phyloP scores from a whole-genome alignment of 2,797 vertebrate genomes.

The Steatocranus sp. region DNA sequence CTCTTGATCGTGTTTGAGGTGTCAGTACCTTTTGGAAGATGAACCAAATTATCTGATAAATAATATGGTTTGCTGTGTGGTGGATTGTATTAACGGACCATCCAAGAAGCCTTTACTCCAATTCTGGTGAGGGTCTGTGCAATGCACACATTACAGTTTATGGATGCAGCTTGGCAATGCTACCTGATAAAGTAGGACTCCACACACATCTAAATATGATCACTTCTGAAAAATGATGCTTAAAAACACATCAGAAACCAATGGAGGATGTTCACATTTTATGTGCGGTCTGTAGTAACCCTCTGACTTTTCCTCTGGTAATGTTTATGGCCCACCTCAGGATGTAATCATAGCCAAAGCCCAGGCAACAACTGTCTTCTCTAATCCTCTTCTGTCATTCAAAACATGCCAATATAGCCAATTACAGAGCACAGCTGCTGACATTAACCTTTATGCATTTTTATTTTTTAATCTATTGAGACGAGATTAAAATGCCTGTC shows the following conservation, averaged over 20 bases:
- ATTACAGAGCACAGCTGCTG: neutral
- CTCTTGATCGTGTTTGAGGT: neutral
- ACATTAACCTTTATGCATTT: neutral
- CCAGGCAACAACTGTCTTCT: neutral
- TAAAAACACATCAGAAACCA: neutral
- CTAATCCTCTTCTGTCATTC: neutral
- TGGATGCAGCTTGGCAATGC: neutral
- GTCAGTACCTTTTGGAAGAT: neutral
- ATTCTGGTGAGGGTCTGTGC: fast-evolving
- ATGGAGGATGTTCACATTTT: neutral
- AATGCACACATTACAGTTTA: neutral
- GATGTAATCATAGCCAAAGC: neutral
- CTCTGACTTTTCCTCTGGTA: neutral
- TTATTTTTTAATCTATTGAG: neutral
- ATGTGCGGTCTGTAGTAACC: neutral
- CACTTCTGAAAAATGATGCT: neutral
- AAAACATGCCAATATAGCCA: neutral
- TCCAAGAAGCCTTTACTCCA: neutral
- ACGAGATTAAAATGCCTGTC: neutral
- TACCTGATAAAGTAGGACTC: neutral
- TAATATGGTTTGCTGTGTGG: neutral
- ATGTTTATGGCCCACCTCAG: neutral
- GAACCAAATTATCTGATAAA: neutral
- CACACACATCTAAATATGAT: neutral
- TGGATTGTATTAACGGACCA: neutral